A percentile compares a stretch with the other conserved stretches of the same genome.
Conservation (phyloP, 1,140 invertebrate genomes). For the Thaumetopoea pityocampa region DNA sequence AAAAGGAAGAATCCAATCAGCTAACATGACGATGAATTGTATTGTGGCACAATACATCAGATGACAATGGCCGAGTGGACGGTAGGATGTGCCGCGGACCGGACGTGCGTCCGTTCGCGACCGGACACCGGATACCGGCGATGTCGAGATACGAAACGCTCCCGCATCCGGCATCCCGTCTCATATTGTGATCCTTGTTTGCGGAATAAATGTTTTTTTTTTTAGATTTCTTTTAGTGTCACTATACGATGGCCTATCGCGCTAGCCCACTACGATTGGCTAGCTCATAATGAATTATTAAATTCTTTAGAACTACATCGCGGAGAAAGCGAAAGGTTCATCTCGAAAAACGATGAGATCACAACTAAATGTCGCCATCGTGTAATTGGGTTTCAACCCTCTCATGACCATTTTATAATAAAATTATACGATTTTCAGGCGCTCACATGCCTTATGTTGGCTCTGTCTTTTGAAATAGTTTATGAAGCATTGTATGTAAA, state of each 20-base stretch:
- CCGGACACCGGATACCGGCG: slow-evolving; percentile 10
- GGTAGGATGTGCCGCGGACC: slow-evolving; percentile 33
- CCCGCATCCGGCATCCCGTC: slow-evolving; percentile 30
- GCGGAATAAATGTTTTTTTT: slow-evolving; percentile 14
- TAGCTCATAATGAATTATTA: slow-evolving; percentile 4
- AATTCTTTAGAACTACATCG: background rate
- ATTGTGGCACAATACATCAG: slow-evolving; percentile 18
- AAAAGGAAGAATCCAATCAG: no score
- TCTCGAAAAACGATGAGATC: no score
- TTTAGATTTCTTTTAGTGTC: background rate
- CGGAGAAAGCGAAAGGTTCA: no score
- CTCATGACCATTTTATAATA: no score
- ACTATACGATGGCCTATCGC: slow-evolving; percentile 8
- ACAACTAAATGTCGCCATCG: no score
- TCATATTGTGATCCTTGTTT: slow-evolving; percentile 32
- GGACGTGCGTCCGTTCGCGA: slow-evolving; percentile 45
- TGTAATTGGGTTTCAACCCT: no score
- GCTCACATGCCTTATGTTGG: no score
- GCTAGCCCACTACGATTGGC: no score
- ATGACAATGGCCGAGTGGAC: slow-evolving; percentile 24
- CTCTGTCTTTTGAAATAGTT: no score
- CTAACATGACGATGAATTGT: slow-evolving; percentile 5
- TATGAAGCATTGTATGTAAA: no score
- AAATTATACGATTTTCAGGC: no score
- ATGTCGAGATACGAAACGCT: slow-evolving; percentile 18